These are phyloP conservation scores for Sturnira hondurensis DNA, from an alignment of 2,113 vertebrate genomes.

Conservation along the genomic window DNA sequence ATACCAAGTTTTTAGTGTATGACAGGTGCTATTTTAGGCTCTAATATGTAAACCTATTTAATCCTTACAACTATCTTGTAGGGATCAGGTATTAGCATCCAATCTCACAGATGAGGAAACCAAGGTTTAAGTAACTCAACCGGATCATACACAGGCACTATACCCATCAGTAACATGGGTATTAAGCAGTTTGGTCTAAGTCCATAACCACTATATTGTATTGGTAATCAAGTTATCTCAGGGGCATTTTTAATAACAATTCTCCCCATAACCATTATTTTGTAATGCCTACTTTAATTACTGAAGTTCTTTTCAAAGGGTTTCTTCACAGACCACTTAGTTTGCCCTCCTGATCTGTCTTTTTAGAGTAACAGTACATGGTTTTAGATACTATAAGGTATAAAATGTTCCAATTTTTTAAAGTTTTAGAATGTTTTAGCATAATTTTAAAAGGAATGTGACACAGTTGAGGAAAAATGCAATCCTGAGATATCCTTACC, in stretches of 20 bases:
- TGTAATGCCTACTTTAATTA: background rate
- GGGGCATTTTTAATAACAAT: background rate
- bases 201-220: background rate
- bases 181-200: background rate
- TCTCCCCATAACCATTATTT: background rate
- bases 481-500: constrained; percentile 81
- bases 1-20: background rate
- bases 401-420: constrained; percentile 24
- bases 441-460: background rate
- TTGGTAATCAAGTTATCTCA: background rate
- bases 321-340: background rate
- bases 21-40: background rate
- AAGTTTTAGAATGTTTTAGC: background rate
- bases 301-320: background rate
- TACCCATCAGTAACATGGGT: background rate
- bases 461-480: background rate
- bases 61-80: no score
- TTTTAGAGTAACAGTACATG: constrained; percentile 9
- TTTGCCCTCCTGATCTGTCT: background rate
- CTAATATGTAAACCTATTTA: background rate
- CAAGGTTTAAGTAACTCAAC: background rate
- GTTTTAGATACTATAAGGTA: background rate
- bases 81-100: no score
- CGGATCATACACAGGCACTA: background rate
- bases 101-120: background rate